A percentile compares a stretch with the other conserved stretches of the same genome.
Evolutionary conservation across 2,888 invertebrate species (phyloP).

Genomic region (Augiades crinisus): DNA sequence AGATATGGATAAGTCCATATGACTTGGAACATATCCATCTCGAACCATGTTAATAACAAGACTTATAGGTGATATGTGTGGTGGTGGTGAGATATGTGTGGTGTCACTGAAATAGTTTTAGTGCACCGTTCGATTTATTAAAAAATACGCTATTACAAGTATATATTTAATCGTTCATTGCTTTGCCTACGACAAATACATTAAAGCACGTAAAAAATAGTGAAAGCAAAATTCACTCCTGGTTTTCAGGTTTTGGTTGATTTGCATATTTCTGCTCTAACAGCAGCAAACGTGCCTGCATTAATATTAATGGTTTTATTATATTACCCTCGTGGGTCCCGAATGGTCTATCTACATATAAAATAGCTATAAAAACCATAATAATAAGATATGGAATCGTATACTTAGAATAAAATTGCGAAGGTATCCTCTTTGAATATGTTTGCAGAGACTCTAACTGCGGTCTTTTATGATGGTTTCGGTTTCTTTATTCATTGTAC

Average conservation of each 20-base stretch:
- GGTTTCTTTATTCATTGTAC: conserved; percentile 13
- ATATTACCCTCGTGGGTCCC: conserved; percentile 47
- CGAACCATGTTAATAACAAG: too few relatives aligned
- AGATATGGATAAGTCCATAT: too few relatives aligned
- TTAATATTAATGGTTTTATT: conserved; percentile 69
- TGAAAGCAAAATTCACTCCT: conserved; percentile 35
- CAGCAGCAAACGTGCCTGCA: conserved; percentile 43
- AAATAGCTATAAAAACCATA: conserved; percentile 35
- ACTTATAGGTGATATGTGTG: too few relatives aligned
- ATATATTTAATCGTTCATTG: too few relatives aligned
- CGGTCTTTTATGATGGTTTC: not conserved
- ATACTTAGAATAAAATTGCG: conserved; percentile 26
- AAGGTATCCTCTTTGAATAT: conserved; percentile 14
- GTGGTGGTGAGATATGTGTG: too few relatives aligned
- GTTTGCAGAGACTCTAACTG: conserved; percentile 16
- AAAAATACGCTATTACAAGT: too few relatives aligned
- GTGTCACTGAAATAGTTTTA: too few relatives aligned
- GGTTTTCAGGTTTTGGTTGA: conserved; percentile 37
- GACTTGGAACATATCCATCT: too few relatives aligned
- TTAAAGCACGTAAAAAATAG: conserved; percentile 41
- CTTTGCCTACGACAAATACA: not conserved
- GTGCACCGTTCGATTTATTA: too few relatives aligned
- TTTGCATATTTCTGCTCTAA: conserved; percentile 64
- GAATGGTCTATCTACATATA: conserved; percentile 34
- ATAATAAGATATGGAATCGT: conserved; percentile 32